Evolutionary conservation across 2,797 vertebrate genomes (phyloP), one percentile per base, ranked within the genome.

Genomic region (Pachyuromys duprasi): DNA sequence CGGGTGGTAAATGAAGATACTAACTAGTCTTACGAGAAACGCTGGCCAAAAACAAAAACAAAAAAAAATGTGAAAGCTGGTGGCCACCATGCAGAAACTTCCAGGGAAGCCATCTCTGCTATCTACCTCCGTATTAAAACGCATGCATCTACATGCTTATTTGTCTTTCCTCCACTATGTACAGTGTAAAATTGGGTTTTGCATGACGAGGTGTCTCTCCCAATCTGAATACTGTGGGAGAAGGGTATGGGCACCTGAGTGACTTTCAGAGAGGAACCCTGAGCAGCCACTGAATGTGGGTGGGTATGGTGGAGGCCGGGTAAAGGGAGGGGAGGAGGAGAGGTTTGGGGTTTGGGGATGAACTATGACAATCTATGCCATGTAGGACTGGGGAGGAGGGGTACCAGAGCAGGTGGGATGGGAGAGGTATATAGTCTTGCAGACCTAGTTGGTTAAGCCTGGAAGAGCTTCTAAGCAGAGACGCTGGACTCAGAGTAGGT

Each of bases 51-150:
- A 79, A 26, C 67, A 42, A 49, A 9, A 8, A 9, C 49, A 49
- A 1, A 79, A 92, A 79, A 22, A 72, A 42, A 12, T 86, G 20
- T 96, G 95, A 96, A 26, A 9, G 60, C 28, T 92, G 12, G 67
- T 11, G 69, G 67, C 13, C 55, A 55, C 9, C 53, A 5, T 31
- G 33, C 8, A 86, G 62, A n/a, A 8, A 13, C 57, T 74, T 60
- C 62, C 74, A 63, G 67, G 67, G 80, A 62, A 65, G 57, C n/a
- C 14, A 33, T 24, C 75, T 17, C 14, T 90, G 62, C 53, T 63
- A 17, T 83, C 57, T 28, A 60, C 14, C 7, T 24, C 39, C 11
- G 82, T 49, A 97, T 96, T 97, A 97, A 97, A 97, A 90, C 33
- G 28, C 39, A 31, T 86, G 86, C 39, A 76, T 1, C 22, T 86